These are phyloP conservation scores for Eupithecia abbreviata DNA, from an alignment of 2,888 invertebrate species.

Conservation along the genomic window DNA sequence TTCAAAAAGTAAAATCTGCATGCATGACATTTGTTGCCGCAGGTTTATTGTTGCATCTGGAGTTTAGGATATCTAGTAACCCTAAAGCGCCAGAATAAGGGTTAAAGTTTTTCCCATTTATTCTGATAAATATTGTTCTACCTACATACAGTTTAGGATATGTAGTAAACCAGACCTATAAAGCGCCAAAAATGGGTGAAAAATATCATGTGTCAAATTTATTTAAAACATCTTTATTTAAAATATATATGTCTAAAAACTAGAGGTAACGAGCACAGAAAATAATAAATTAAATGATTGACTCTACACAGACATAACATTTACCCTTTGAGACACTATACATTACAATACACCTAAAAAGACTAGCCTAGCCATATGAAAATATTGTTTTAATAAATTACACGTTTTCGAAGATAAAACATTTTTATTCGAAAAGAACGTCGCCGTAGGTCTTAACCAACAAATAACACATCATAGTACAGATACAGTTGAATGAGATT, in stretches of 20 bases:
- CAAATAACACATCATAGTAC: slow-evolving; percentile 48
- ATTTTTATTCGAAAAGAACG: slow-evolving; percentile 10
- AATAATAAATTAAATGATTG: neutral
- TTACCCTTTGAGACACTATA: neutral
- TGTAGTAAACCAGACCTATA: too few species aligned
- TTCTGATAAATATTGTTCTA: too few species aligned
- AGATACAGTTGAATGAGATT: slow-evolving; percentile 69
- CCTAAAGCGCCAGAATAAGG: neutral
- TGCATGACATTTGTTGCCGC: neutral
- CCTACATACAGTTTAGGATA: too few species aligned
- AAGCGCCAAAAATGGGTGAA: too few species aligned
- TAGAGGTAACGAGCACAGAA: neutral
- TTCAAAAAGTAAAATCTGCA: neutral
- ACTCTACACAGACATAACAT: neutral
- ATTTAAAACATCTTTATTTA: neutral
- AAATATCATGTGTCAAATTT: too few species aligned
- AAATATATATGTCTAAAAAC: neutral
- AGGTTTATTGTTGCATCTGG: neutral
- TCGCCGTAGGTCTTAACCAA: slow-evolving; percentile 52
- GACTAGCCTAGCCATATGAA: neutral
- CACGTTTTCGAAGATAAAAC: neutral
- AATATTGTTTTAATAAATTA: neutral
- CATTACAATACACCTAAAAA: neutral
- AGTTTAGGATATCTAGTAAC: neutral
- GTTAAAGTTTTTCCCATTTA: neutral